Evolutionary conservation across 2,888 invertebrate genomes (phyloP).

Genomic region (Erebia palarica): DNA sequence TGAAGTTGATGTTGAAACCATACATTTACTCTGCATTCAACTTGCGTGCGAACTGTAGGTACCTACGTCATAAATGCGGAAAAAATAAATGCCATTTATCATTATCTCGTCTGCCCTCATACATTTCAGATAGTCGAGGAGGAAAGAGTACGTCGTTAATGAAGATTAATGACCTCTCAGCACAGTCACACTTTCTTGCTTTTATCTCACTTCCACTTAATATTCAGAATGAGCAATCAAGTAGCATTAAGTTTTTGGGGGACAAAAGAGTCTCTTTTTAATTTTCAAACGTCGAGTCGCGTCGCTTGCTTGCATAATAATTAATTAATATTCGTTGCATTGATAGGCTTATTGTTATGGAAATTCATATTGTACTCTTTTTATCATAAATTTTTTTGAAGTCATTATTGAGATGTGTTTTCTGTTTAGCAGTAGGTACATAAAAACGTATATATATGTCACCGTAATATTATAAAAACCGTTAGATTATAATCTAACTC

Average conservation of each 20-base stretch:
- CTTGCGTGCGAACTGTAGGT: too few relatives aligned
- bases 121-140: slow-evolving; percentile 19
- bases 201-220: slow-evolving; percentile 24
- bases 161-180: slow-evolving; percentile 26
- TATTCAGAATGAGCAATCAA: slow-evolving; percentile 26
- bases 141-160: slow-evolving; percentile 23
- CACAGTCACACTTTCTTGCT: slow-evolving; percentile 23
- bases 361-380: background rate
- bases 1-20: too few relatives aligned
- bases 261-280: slow-evolving; percentile 18
- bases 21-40: too few relatives aligned
- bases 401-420: too few relatives aligned
- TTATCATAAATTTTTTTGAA: background rate
- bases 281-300: slow-evolving; percentile 6
- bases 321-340: slow-evolving; percentile 6
- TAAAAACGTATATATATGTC: too few relatives aligned
- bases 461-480: too few relatives aligned
- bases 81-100: slow-evolving; percentile 16
- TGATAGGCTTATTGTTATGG: slow-evolving; percentile 10
- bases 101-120: slow-evolving; percentile 19
- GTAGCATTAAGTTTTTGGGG: slow-evolving; percentile 24
- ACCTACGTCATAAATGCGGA: background rate
- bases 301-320: slow-evolving; percentile 10
- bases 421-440: background rate
- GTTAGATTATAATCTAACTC: too few relatives aligned